A percentile compares a stretch with the other conserved stretches of the same genome.
Evolutionary conservation across 1,140 invertebrate species (phyloP).

Genomic region (Psix sp.): DNA sequence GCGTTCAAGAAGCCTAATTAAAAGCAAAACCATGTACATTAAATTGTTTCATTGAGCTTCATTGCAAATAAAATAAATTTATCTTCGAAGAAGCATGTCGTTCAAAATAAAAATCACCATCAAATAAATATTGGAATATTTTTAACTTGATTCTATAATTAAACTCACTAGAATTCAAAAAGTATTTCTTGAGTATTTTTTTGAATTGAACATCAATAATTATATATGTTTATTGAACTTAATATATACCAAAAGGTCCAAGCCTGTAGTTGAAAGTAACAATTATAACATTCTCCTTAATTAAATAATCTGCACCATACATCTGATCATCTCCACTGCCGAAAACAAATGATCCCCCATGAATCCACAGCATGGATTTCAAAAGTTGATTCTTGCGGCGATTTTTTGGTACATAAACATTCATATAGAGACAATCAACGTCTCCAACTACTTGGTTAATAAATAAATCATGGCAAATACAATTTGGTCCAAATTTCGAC

Average conservation of each 20-base stretch:
- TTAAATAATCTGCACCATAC: conserved; percentile 3
- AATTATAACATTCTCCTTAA: conserved; percentile 10
- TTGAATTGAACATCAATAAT: too few relatives aligned
- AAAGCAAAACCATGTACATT: neutral
- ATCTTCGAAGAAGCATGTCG: too few relatives aligned
- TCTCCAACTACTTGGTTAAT: neutral
- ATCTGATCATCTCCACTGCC: neutral
- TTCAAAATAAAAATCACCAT: too few relatives aligned
- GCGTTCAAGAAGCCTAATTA: conserved; percentile 18
- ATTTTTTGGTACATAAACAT: neutral
- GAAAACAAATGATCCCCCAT: neutral
- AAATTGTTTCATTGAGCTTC: neutral
- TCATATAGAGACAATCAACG: neutral
- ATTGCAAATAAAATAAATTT: too few relatives aligned
- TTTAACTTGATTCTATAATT: neutral
- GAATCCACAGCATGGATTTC: neutral
- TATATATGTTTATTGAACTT: too few relatives aligned
- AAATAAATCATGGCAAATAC: neutral
- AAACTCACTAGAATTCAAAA: too few relatives aligned
- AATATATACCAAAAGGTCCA: conserved; percentile 11
- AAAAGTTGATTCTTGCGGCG: neutral
- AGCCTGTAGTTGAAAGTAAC: conserved; percentile 23
- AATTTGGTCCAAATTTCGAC: neutral
- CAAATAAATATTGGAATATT: neutral
- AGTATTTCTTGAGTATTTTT: too few relatives aligned